Conservation (phyloP, 2,888 invertebrate genomes). For the Eupithecia tripunctaria region DNA sequence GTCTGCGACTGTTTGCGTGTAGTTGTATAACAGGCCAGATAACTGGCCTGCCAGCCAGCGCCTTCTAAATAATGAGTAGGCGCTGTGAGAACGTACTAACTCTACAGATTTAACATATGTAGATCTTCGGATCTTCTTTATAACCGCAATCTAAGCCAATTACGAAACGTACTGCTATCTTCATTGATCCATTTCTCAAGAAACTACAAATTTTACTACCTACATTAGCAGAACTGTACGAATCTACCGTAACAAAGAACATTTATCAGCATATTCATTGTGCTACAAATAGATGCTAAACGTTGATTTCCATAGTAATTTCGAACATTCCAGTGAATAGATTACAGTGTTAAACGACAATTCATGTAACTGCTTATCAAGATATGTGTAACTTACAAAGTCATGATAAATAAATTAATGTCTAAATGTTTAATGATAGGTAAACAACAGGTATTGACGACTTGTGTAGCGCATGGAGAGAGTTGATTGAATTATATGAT, state of each 20-base stretch:
- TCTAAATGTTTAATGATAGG: no score
- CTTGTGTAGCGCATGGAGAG: not conserved
- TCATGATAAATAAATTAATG: not conserved
- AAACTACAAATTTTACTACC: conserved; percentile 1
- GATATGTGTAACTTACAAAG: not conserved
- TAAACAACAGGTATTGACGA: not conserved
- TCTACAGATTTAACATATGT: no score
- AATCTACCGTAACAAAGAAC: conserved; percentile 1
- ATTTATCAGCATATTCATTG: conserved; percentile 8
- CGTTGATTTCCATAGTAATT: conserved; percentile 5
- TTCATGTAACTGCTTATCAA: conserved; percentile 4
- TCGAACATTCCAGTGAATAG: not conserved
- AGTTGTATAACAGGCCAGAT: no score
- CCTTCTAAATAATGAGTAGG: no score
- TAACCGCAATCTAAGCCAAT: no score
- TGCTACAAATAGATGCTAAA: not conserved
- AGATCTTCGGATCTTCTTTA: no score
- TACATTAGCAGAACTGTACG: not conserved
- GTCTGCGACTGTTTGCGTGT: no score
- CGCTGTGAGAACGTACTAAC: no score
- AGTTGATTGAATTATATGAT: not conserved
- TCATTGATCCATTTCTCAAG: not conserved
- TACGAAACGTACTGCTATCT: not conserved
- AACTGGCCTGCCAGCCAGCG: no score
- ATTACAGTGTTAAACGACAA: conserved; percentile 3